A percentile compares a stretch with the other conserved stretches of the same genome.
These are phyloP conservation scores for Danio albolineatus DNA, from an alignment of 2,797 vertebrate genomes.

Conservation along the genomic window DNA sequence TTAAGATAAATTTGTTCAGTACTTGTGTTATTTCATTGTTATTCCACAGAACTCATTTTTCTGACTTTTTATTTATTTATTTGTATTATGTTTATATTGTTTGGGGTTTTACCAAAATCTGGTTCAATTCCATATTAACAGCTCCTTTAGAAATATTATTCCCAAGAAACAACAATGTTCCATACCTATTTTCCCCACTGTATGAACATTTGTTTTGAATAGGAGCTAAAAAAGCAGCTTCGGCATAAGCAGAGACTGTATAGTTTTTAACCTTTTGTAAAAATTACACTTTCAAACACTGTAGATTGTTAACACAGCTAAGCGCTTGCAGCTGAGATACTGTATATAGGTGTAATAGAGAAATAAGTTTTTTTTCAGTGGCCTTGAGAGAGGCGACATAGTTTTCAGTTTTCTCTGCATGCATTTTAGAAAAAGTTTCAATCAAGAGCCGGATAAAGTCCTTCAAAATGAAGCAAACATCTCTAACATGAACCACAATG, in stretches of 20 bases:
- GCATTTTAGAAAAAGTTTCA: constrained; percentile 10
- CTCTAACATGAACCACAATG: not conserved
- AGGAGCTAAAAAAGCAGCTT: not conserved
- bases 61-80: too few relatives aligned
- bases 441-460: not conserved
- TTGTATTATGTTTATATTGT: too few relatives aligned
- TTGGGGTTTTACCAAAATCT: too few relatives aligned
- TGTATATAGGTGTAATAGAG: not conserved
- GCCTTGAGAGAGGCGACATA: not conserved
- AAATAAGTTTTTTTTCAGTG: not conserved
- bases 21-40: too few relatives aligned
- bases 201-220: constrained; percentile 12
- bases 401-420: not conserved
- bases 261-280: not conserved
- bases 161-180: too few relatives aligned
- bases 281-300: constrained; percentile 5
- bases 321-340: not conserved
- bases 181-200: too few relatives aligned
- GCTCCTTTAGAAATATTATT: too few relatives aligned
- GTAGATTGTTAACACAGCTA: not conserved
- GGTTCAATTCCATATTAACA: too few relatives aligned
- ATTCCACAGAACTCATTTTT: too few relatives aligned
- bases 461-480: constrained; percentile 1
- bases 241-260: constrained; percentile 1
- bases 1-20: too few relatives aligned